A percentile compares a stretch with the other conserved stretches of the same genome.
Conservation (phyloP, 2,797 vertebrate genomes). For the Scomberomorus guttatus region DNA sequence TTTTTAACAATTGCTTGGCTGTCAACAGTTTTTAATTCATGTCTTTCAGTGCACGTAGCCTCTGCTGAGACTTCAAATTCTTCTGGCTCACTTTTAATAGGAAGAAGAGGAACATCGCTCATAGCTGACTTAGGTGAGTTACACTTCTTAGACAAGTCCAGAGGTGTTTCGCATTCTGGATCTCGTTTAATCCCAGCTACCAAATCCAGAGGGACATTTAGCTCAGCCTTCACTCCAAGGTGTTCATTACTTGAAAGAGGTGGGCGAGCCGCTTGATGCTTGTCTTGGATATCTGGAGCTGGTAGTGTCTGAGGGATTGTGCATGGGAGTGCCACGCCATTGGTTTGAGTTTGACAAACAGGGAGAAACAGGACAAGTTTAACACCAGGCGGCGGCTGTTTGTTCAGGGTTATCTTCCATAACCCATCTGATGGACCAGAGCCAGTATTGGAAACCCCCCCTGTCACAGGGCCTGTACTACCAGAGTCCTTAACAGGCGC, state of each 20-base stretch:
- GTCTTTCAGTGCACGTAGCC: not conserved
- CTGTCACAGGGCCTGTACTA: not conserved
- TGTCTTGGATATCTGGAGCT: conserved; percentile 25
- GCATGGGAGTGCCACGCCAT: conserved; percentile 31
- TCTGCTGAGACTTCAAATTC: conserved; percentile 45
- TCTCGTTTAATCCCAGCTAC: conserved; percentile 12
- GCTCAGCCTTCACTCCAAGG: not conserved
- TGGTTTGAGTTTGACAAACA: conserved; percentile 35
- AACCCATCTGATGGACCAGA: conserved; percentile 41
- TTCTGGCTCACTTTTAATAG: conserved; percentile 63
- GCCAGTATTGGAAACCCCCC: not conserved
- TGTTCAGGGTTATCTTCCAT: conserved; percentile 80
- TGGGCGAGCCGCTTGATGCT: not conserved
- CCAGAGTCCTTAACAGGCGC: not conserved
- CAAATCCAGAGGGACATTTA: conserved; percentile 35
- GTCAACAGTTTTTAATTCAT: not conserved
- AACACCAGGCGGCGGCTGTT: conserved; percentile 68
- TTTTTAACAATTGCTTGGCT: not conserved
- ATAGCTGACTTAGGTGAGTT: not conserved
- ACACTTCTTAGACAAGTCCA: conserved; percentile 76
- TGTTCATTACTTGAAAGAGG: not conserved
- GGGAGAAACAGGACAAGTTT: conserved; percentile 82
- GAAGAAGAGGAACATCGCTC: not conserved
- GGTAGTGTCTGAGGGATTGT: conserved; percentile 10
- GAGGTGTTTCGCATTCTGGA: conserved; percentile 47